Base-by-base conservation (phyloP, 2,888 invertebrate species). In the Eupsilia transversa region DNA sequence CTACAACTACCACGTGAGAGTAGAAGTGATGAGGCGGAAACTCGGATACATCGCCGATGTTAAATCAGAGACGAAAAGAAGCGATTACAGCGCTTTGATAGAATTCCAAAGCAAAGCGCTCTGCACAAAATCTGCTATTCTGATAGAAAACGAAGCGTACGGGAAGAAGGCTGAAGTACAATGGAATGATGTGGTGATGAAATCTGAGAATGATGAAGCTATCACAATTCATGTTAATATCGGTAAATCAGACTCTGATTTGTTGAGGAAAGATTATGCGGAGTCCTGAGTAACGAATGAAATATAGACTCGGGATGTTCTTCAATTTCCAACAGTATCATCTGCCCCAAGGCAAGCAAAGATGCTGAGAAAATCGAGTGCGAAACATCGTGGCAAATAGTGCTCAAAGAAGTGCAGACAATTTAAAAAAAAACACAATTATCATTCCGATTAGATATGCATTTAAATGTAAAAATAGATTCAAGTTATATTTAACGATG, bases 211-310 rank as follows among this genome's bases (percentile, higher is more conserved):
- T 20, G 96, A 96, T 76, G 96, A 96, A 89, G 94, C 96, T 17
- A 95, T 96, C 33, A 96, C 96, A 2, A 96, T 96, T 56, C 96
- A 96, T 82, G 96, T 96, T 1, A 96, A 96, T 81, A 95, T 96
- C 67, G 94, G 93, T 2, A 96, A 95, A 89, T 90, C 95, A 54
- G 94, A 94, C 43, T 77, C 89, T 3, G 93, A 93, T 56, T 71
- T 87, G 46, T 61, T 84, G 20, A 90, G 92, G 61, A 94, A 93
- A 87, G 94, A 94, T 74, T 92, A 90, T 68, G 77, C 83, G 23
- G 94, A 94, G 77, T 90, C 92, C 68, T 93, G 90, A 88, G 71
- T 73, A 60, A 74, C 64, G 72, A 73, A 77, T 76, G 63, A 49
- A 33, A 75, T 65, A 70, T 74, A 14, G 14, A 63, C 33, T 57